A percentile compares a stretch with the other conserved stretches of the same genome.
These are phyloP conservation scores for Rhodophaea formosa DNA, from an alignment of 2,888 invertebrate species.

Conservation along the genomic window DNA sequence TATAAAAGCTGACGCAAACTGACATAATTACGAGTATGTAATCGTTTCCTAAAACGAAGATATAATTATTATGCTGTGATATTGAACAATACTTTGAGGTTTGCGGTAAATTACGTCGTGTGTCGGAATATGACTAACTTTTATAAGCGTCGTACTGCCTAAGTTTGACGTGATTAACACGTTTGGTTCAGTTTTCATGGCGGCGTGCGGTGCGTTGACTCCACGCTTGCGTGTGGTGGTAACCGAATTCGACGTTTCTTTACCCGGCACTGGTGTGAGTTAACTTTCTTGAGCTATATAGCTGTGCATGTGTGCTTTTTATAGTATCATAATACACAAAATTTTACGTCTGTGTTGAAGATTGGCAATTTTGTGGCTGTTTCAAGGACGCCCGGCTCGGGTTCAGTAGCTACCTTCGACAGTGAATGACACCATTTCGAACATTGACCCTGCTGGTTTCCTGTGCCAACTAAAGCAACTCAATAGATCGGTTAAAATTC, in stretches of 20 bases:
- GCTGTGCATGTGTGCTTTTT: slow-evolving; percentile 44
- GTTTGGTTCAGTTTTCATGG: slow-evolving; percentile 43
- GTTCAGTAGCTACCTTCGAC: slow-evolving; percentile 75
- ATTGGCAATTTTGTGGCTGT: slow-evolving; percentile 63
- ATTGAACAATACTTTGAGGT: not conserved
- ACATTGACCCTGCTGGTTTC: slow-evolving; percentile 72
- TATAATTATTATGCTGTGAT: not conserved
- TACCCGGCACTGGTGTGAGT: slow-evolving; percentile 41
- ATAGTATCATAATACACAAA: slow-evolving; percentile 38
- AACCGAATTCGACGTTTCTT: slow-evolving; percentile 33
- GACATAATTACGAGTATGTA: not conserved
- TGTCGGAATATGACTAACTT: slow-evolving; percentile 1
- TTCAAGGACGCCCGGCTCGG: slow-evolving; percentile 75
- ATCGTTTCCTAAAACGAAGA: not conserved
- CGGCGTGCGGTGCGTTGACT: slow-evolving; percentile 51
- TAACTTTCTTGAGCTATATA: slow-evolving; percentile 43
- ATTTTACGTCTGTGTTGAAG: slow-evolving; percentile 46
- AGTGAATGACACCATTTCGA: slow-evolving; percentile 75
- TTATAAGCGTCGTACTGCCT: slow-evolving; percentile 12
- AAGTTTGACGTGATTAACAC: slow-evolving; percentile 32
- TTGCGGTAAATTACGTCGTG: not conserved
- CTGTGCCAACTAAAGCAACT: slow-evolving; percentile 63
- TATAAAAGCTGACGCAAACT: not conserved
- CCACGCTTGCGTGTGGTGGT: slow-evolving; percentile 39
- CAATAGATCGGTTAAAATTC: slow-evolving; percentile 53